phyloP scores from a whole-genome alignment of 2,888 invertebrate genomes.

The Amblyjoppa fuscipennis region DNA sequence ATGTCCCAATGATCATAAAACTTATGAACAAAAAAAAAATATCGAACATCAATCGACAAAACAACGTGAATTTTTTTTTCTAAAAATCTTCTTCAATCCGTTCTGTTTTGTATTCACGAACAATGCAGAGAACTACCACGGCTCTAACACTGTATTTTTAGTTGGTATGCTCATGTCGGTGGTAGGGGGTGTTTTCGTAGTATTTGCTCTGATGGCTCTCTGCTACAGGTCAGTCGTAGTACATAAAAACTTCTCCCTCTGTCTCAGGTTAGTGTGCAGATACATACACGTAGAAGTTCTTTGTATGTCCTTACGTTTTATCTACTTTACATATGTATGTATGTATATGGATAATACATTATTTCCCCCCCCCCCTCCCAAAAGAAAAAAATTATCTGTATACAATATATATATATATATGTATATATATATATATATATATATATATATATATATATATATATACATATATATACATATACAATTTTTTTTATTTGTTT shows the following conservation, averaged over 20 bases:
- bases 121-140: slow-evolving; percentile 96
- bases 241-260: slow-evolving; percentile 99
- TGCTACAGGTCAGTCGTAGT: slow-evolving; percentile 99
- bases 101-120: slow-evolving; percentile 32
- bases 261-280: slow-evolving; percentile 99
- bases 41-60: neutral
- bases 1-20: slow-evolving; percentile 18
- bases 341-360: slow-evolving; percentile 38
- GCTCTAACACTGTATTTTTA: slow-evolving; percentile 98
- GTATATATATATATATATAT: slow-evolving; percentile 72
- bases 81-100: neutral
- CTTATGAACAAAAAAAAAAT: slow-evolving; percentile 13
- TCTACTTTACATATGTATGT: slow-evolving; percentile 58
- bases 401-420: slow-evolving; percentile 72
- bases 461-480: slow-evolving; percentile 20
- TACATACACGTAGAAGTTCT: slow-evolving; percentile 85
- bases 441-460: slow-evolving; percentile 71
- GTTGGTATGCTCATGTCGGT: slow-evolving; percentile 99
- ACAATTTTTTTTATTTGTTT: slow-evolving; percentile 44
- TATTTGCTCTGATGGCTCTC: slow-evolving; percentile 99
- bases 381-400: slow-evolving; percentile 24
- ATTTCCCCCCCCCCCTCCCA: neutral
- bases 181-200: slow-evolving; percentile 99
- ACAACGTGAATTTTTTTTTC: slow-evolving; percentile 7
- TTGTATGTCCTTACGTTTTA: slow-evolving; percentile 70